Conservation (phyloP, 2,888 invertebrate species). For the Perithous albicinctus region DNA sequence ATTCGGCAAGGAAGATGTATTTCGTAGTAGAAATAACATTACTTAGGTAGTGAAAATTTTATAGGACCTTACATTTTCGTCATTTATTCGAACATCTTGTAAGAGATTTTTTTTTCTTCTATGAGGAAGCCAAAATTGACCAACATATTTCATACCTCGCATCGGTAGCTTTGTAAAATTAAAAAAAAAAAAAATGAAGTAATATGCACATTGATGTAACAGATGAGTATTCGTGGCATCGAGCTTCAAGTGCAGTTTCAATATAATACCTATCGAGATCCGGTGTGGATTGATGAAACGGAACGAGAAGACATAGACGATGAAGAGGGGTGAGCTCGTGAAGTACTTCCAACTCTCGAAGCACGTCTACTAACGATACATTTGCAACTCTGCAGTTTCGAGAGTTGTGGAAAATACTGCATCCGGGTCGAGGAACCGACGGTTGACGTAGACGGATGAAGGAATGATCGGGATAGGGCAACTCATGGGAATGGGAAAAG, state of each 20-base stretch:
- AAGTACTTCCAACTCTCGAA: slow-evolving; percentile 68
- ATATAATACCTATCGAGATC: slow-evolving; percentile 40
- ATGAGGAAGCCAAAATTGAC: no score
- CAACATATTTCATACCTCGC: no score
- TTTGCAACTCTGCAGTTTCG: slow-evolving; percentile 79
- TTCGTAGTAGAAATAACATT: no score
- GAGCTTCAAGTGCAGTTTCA: slow-evolving; percentile 42
- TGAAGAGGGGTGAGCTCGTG: slow-evolving; percentile 30
- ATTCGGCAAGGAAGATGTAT: not conserved
- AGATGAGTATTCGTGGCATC: slow-evolving; percentile 15
- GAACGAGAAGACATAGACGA: slow-evolving; percentile 16
- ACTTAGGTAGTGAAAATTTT: no score
- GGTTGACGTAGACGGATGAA: slow-evolving; percentile 12
- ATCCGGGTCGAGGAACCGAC: slow-evolving; percentile 28
- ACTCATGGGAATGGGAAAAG: slow-evolving; percentile 25
- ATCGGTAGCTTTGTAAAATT: no score
- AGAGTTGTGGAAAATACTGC: slow-evolving; percentile 53
- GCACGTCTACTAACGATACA: slow-evolving; percentile 75
- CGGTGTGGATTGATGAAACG: slow-evolving; percentile 19
- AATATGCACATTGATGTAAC: not conserved
- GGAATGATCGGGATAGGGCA: slow-evolving; percentile 12
- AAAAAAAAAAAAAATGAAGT: no score
- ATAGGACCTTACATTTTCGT: no score
- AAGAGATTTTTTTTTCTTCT: not conserved
- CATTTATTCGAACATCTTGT: not conserved